Percentiles rank a stretch among this genome's conserved stretches.
Conservation (phyloP, 2,797 vertebrate genomes). For the Notoglanidium macrostoma region DNA sequence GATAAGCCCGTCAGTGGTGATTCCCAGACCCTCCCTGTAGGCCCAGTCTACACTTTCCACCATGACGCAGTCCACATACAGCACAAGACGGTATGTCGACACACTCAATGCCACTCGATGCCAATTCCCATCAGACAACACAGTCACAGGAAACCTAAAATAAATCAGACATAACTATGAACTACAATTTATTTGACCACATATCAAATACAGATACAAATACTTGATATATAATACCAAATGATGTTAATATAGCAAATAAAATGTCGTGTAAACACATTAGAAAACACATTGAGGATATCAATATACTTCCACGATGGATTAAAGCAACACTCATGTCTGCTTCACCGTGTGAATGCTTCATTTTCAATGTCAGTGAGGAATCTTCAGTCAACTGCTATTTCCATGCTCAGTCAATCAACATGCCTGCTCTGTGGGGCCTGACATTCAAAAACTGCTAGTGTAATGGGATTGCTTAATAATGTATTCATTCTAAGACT, state of each 20-base stretch:
- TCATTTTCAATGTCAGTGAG: background rate
- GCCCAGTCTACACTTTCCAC: conserved; percentile 84
- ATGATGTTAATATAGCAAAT: background rate
- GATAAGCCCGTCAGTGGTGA: conserved; percentile 78
- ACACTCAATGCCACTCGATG: conserved; percentile 81
- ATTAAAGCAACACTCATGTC: background rate
- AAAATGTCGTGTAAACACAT: background rate
- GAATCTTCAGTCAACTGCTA: background rate
- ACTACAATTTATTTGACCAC: background rate
- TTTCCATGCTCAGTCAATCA: background rate
- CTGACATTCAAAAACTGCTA: background rate
- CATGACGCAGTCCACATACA: conserved; percentile 85
- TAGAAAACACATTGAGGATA: background rate
- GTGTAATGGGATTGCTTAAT: background rate
- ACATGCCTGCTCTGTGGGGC: background rate
- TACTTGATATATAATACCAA: background rate
- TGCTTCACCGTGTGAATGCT: background rate
- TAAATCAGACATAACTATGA: background rate
- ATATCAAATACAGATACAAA: background rate
- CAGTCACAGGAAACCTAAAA: conserved; percentile 80
- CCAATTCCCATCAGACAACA: conserved; percentile 81
- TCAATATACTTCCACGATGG: background rate
- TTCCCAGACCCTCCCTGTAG: conserved; percentile 74
- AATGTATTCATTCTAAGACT: background rate
- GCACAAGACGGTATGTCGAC: conserved; percentile 70